Base-by-base conservation (phyloP, 2,113 vertebrate genomes). In the Tragelaphus strepsiceros region DNA sequence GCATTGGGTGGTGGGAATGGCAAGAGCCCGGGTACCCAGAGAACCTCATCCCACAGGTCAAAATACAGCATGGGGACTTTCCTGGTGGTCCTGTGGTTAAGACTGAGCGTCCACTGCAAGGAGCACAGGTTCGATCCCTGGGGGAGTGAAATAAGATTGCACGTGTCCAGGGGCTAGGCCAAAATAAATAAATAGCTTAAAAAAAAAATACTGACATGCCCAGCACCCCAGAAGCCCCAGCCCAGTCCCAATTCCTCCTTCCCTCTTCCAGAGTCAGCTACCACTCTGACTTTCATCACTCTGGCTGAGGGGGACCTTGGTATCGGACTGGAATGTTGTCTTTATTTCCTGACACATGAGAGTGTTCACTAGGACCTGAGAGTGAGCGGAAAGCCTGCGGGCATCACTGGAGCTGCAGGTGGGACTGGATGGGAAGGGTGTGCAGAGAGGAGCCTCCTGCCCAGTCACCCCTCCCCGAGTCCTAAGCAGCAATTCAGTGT, bases 371-470 rank as follows among this genome's bases (percentile, higher is more conserved):
- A 83, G 1, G 28, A 21, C 22, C 82, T 32, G 56, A 58, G 12
- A 28, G 14, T 5, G 24, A 11, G 15, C 2, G 6, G 61, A 15
- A 32, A 56, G 6, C 58, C 24, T 14, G 3, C 1, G 0, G 17
- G 74, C 32, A 1, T 8, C 2, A 1, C 7, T 0, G 1, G 0
- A 11, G 3, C 26, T 0, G 14, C 21, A 10, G 32, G 7, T 5
- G 35, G 46, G 56, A 59, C 58, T 2, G 35, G 4, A 9, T 7
- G 28, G n/a, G n/a, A 39, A 39, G 7, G 54, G 12, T 9, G 7
- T 22, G 21, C 17, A 2, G 82, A 15, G 35, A 5, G 15, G 17
- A 30, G 11, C 39, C 30, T 54, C 11, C 61, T 56, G 22, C 28
- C 1, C 2, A 26, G 9, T 21, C 32, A 5, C 8, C 9, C 17